Conservation (phyloP, 1,140 invertebrate species). For the Lamellibrachia luymesi region DNA sequence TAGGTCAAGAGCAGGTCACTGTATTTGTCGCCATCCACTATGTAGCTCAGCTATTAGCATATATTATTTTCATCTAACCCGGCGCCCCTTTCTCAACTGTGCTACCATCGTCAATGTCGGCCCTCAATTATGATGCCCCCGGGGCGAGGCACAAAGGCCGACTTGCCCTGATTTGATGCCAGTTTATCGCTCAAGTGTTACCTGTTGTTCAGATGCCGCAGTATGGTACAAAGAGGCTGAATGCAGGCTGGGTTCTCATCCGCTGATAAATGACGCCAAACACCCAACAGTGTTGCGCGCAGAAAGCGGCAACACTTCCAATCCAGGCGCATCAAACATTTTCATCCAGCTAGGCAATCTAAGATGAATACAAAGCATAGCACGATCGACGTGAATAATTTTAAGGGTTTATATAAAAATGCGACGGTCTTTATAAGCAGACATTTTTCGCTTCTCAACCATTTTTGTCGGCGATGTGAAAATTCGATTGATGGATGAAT, state of each 20-base stretch:
- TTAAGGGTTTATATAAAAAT: no score
- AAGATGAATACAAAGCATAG: neutral
- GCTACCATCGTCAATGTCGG: neutral
- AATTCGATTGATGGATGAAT: neutral
- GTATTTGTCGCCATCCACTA: neutral
- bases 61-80: neutral
- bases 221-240: neutral
- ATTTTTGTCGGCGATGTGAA: neutral
- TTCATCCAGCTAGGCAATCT: neutral
- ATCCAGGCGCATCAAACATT: neutral
- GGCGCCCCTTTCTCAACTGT: neutral
- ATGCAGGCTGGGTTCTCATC: neutral
- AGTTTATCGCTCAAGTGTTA: slow-evolving; percentile 5
- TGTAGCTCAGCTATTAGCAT: neutral
- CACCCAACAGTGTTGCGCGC: neutral
- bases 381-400: neutral
- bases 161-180: neutral
- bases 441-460: neutral
- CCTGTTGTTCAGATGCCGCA: neutral
- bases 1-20: neutral
- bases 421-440: no score
- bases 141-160: neutral
- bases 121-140: neutral
- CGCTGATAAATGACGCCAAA: neutral
- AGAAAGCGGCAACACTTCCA: neutral